phyloP scores from a whole-genome alignment of 1,140 invertebrate species.

The Anastrepha ludens region DNA sequence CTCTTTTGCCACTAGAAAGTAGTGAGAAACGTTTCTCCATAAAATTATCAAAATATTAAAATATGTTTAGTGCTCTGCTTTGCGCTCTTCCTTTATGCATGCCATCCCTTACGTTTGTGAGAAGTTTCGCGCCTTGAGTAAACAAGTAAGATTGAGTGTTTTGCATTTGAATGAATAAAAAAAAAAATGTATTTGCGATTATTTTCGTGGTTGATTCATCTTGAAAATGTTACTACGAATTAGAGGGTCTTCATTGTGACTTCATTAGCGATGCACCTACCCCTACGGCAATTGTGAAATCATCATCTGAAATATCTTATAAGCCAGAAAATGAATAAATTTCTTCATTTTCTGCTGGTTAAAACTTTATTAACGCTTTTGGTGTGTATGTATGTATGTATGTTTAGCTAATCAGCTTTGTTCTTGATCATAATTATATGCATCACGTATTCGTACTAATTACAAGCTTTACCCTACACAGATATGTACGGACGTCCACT shows the following conservation, averaged over 20 bases:
- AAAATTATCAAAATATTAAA: too few relatives aligned
- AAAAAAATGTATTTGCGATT: too few relatives aligned
- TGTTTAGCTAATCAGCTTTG: neutral
- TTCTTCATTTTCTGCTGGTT: neutral
- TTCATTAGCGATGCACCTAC: slow-evolving; percentile 20
- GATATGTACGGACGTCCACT: neutral
- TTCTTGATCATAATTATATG: neutral
- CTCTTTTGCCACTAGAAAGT: too few relatives aligned
- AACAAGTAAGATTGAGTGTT: neutral
- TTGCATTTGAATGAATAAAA: too few relatives aligned
- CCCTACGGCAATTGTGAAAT: neutral
- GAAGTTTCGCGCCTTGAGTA: neutral
- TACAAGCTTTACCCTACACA: neutral
- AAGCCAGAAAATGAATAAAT: neutral
- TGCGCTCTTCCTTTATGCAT: too few relatives aligned
- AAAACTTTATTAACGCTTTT: slow-evolving; percentile 5
- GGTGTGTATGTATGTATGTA: neutral
- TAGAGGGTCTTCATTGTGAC: slow-evolving; percentile 22
- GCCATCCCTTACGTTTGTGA: neutral
- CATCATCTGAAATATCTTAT: neutral
- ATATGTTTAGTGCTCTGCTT: too few relatives aligned
- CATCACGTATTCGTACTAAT: neutral
- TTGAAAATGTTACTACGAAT: neutral
- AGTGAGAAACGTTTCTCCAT: too few relatives aligned
- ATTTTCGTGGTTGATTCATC: neutral